Evolutionary conservation across 2,797 vertebrate species (phyloP), one percentile per base, ranked within the genome.

Genomic region (Euthynnus affinis): DNA sequence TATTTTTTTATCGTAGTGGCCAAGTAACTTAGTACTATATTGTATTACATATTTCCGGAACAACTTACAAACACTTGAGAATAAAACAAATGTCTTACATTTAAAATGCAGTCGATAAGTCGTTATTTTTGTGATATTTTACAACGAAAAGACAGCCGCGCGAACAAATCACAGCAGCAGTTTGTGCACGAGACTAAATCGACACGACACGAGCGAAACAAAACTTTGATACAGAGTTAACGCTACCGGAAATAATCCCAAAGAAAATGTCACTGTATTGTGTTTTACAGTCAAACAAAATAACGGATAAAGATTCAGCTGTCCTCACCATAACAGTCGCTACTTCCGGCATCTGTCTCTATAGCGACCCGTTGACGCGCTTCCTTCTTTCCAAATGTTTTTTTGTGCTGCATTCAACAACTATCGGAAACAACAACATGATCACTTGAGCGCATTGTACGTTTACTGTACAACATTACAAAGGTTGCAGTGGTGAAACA

Each of bases 291-390:
- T 10, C 6, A 32, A 22, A 57, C 37, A 66, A 53, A 14, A 25
- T 9, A 1, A 4, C 9, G 3, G 6, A 10, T 32, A 60, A 23
- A 67, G 0, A 53, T 20, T 1, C 49, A 37, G 18, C 7, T 48
- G 12, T 12, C 23, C 52, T 34, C 25, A 73, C 27, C 56, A 3
- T 22, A 29, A 29, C 27, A 9, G 29, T 34, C 29, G 5, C 29
- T 40, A 29, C 71, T 68, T 80, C 71, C 64, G 77, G 57, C 29
- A 32, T 49, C 57, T 34, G 51, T 80, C 64, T 62, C 77, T 44
- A 68, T 68, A 6, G 53, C 46, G 46, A 78, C 75, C 20, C 22
- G 29, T 5, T 9, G 23, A 2, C 2, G 49, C 14, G 27, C 29
- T 12, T 74, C 42, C n/a, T 23, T 18, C 37, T 13, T 9, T 17